Percentiles rank a stretch among this genome's conserved stretches.
These are phyloP conservation scores for Conchocele bisecta DNA, from an alignment of 2,888 invertebrate genomes.

Conservation along the genomic window DNA sequence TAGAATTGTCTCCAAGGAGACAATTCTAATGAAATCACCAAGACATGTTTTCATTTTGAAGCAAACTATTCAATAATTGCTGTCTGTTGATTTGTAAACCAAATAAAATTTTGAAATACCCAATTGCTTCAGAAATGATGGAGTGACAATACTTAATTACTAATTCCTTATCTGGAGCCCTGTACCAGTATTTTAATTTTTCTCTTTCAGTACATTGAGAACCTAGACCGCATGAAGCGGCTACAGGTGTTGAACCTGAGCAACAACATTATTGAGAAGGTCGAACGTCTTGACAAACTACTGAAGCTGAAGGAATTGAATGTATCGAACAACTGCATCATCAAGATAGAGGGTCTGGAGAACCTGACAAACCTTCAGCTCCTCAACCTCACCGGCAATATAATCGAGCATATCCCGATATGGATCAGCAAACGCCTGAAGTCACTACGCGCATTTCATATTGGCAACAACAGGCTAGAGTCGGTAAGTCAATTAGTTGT, in stretches of 20 bases:
- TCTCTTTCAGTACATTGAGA: slow-evolving; percentile 80
- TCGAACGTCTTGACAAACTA: slow-evolving; percentile 80
- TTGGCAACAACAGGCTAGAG: slow-evolving; percentile 77
- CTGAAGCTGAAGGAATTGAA: slow-evolving; percentile 78
- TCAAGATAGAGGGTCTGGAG: slow-evolving; percentile 79
- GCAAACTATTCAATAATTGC: too few species aligned
- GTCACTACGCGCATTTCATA: slow-evolving; percentile 73
- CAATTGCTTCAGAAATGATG: too few species aligned
- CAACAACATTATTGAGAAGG: slow-evolving; percentile 80
- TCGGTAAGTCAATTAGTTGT: slow-evolving; percentile 72
- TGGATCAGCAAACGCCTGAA: slow-evolving; percentile 79
- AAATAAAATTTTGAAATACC: too few species aligned
- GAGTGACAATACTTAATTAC: too few species aligned
- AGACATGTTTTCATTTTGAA: too few species aligned
- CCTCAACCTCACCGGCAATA: slow-evolving; percentile 78
- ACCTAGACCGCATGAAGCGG: slow-evolving; percentile 77
- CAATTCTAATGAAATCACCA: too few species aligned
- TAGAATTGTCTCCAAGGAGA: too few species aligned
- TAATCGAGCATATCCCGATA: slow-evolving; percentile 78
- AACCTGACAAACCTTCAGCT: slow-evolving; percentile 74
- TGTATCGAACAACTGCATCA: slow-evolving; percentile 76
- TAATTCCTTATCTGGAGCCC: too few species aligned
- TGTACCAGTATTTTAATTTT: slow-evolving; percentile 1
- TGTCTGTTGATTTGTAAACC: too few species aligned
- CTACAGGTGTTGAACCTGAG: slow-evolving; percentile 77